phyloP scores from a whole-genome alignment of 2,113 vertebrate species.

The Monopterus albus region DNA sequence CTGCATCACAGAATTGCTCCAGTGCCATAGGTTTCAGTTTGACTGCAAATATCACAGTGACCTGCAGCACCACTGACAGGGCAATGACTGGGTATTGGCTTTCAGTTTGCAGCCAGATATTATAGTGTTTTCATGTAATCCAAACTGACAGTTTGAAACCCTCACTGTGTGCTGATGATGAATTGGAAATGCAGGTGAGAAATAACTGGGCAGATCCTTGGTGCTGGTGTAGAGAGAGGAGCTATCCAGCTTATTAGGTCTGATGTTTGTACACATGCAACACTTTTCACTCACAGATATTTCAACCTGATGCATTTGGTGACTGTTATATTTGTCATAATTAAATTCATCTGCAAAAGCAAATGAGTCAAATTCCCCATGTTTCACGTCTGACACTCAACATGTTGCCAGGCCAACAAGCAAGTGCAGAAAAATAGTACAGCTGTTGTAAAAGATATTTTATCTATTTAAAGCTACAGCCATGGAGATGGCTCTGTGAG shows the following conservation, averaged over 20 bases:
- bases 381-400: too few species aligned
- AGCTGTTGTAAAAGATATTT: not conserved
- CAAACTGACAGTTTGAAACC: conserved; percentile 61
- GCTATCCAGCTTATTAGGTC: conserved; percentile 3
- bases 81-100: conserved; percentile 53
- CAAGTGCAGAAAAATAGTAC: not conserved
- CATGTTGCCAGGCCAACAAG: not conserved
- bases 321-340: not conserved
- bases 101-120: conserved; percentile 70
- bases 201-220: conserved; percentile 55
- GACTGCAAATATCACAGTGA: conserved; percentile 33
- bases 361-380: not conserved
- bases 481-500: not conserved
- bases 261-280: conserved; percentile 3
- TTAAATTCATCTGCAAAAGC: too few species aligned
- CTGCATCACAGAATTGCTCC: not conserved
- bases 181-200: conserved; percentile 72
- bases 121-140: conserved; percentile 59
- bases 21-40: conserved; percentile 7
- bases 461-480: too few species aligned
- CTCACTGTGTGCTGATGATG: conserved; percentile 61
- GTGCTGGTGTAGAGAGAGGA: conserved; percentile 25
- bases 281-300: conserved; percentile 4
- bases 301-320: not conserved
- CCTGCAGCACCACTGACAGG: conserved; percentile 35